phyloP scores from a whole-genome alignment of 2,888 invertebrate genomes.

The Bhutanitis thaidina region DNA sequence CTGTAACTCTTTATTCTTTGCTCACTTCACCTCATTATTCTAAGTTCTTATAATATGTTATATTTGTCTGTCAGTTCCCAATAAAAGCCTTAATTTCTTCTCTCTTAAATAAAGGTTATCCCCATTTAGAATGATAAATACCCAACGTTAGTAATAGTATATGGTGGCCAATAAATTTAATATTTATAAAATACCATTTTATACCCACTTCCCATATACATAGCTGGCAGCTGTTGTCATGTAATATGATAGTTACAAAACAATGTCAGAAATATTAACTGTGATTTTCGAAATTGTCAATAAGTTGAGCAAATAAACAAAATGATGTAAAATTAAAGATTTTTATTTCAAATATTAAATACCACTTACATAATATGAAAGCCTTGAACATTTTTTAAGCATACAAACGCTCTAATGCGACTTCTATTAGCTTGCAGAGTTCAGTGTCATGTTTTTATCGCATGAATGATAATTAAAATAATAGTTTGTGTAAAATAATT shows the following conservation, averaged over 20 bases:
- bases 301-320: constrained; percentile 80
- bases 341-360: constrained; percentile 6
- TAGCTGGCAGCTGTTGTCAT: constrained; percentile 66
- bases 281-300: constrained; percentile 80
- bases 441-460: too few species aligned
- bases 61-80: constrained; percentile 20
- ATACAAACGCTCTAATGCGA: too few species aligned
- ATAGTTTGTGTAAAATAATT: too few species aligned
- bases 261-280: constrained; percentile 74
- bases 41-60: constrained; percentile 27
- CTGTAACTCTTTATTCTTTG: constrained; percentile 51
- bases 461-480: too few species aligned
- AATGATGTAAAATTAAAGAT: constrained; percentile 50
- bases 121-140: constrained; percentile 48
- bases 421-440: too few species aligned
- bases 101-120: constrained; percentile 27
- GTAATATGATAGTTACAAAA: constrained; percentile 70
- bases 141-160: constrained; percentile 62
- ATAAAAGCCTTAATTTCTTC: constrained; percentile 10
- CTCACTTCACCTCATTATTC: constrained; percentile 38
- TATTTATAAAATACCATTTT: constrained; percentile 74
- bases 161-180: constrained; percentile 74
- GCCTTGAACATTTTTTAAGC: too few species aligned
- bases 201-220: constrained; percentile 75
- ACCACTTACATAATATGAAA: too few species aligned